These are phyloP conservation scores for Drosophila falleni DNA, from an alignment of 2,888 invertebrate genomes.

Conservation along the genomic window DNA sequence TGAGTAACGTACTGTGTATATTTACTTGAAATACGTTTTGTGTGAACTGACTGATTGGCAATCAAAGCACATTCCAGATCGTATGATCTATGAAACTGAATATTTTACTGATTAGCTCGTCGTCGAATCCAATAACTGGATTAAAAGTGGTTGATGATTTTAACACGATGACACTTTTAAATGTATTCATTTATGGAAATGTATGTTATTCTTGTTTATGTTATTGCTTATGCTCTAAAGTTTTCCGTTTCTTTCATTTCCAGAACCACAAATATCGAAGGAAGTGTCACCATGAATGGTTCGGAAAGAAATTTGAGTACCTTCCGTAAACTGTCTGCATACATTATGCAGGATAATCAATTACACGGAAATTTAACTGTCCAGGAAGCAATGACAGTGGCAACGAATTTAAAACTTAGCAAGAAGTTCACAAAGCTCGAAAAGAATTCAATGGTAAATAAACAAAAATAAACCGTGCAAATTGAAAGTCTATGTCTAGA, in stretches of 20 bases:
- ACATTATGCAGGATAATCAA: slow-evolving; percentile 98
- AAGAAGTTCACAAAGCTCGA: slow-evolving; percentile 89
- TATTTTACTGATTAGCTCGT: neutral
- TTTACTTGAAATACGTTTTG: neutral
- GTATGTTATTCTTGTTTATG: neutral
- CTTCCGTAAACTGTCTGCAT: slow-evolving; percentile 96
- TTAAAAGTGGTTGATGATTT: neutral
- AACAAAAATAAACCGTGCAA: slow-evolving; percentile 1
- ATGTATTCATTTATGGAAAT: neutral
- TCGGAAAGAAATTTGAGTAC: slow-evolving; percentile 92
- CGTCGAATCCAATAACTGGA: neutral
- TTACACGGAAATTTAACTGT: slow-evolving; percentile 96
- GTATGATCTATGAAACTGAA: neutral
- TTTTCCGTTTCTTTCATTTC: slow-evolving; percentile 15
- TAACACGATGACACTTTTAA: neutral
- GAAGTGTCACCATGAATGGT: slow-evolving; percentile 94
- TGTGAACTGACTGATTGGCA: neutral
- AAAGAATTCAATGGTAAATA: slow-evolving; percentile 93
- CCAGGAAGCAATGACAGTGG: slow-evolving; percentile 97
- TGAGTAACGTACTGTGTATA: neutral
- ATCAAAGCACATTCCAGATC: slow-evolving; percentile 5
- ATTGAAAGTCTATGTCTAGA: slow-evolving; percentile 6
- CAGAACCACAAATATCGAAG: slow-evolving; percentile 92
- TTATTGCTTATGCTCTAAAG: neutral
- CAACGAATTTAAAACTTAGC: slow-evolving; percentile 95